phyloP scores from a whole-genome alignment of 1,140 invertebrate species.

The Nephila pilipes region DNA sequence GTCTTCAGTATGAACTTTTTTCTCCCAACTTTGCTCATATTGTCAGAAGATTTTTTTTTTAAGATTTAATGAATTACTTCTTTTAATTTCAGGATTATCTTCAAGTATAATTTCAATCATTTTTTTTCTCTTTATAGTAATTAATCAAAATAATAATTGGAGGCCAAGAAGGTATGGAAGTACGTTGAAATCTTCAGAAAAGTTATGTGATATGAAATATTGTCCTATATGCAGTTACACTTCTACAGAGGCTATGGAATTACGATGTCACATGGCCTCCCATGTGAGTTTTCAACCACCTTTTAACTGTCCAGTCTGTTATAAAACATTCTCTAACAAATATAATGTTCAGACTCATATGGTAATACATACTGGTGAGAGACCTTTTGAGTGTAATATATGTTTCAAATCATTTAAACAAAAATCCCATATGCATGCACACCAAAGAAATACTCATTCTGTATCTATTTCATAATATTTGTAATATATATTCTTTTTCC shows the following conservation, averaged over 20 bases:
- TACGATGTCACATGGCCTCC: slow-evolving; percentile 59
- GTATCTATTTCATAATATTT: neutral
- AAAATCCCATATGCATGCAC: slow-evolving; percentile 80
- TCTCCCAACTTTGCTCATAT: no score
- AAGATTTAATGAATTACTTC: no score
- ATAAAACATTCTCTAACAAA: slow-evolving; percentile 85
- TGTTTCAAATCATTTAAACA: slow-evolving; percentile 93
- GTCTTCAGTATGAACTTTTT: no score
- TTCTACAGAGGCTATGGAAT: slow-evolving; percentile 30
- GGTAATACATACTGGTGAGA: slow-evolving; percentile 96
- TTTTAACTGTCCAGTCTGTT: slow-evolving; percentile 83
- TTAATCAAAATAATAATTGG: slow-evolving; percentile 20
- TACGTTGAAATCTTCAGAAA: neutral
- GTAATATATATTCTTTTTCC: neutral
- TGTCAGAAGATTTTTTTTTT: no score
- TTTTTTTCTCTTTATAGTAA: neutral
- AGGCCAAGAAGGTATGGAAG: neutral
- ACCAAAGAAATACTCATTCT: slow-evolving; percentile 62
- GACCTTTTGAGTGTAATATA: slow-evolving; percentile 93
- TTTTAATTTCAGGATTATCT: no score
- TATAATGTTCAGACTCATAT: slow-evolving; percentile 97
- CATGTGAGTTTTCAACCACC: slow-evolving; percentile 77
- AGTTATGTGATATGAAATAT: slow-evolving; percentile 20
- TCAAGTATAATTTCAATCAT: no score
- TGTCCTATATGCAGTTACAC: slow-evolving; percentile 59